Evolutionary conservation across 2,888 invertebrate species (phyloP).

Genomic region (Gryllus longicercus): DNA sequence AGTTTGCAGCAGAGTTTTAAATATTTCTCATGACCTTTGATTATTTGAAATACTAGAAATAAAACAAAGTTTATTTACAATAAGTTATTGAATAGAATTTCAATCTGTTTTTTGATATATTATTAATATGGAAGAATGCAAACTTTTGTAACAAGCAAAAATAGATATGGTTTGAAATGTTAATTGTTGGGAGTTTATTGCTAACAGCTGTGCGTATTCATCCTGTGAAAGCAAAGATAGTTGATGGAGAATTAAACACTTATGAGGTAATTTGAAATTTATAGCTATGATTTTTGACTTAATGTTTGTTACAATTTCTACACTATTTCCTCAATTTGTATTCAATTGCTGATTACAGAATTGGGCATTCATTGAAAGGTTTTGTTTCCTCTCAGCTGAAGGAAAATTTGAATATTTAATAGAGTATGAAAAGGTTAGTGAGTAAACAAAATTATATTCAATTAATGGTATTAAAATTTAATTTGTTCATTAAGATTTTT

Average conservation of each 20-base stretch:
- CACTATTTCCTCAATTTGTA: too few species aligned
- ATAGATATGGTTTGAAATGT: too few species aligned
- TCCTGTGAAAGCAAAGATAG: not conserved
- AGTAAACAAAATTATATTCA: not conserved
- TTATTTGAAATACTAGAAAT: not conserved
- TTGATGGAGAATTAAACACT: not conserved
- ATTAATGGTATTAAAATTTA: not conserved
- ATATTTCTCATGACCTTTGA: not conserved
- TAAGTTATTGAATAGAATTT: not conserved
- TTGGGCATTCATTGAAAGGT: slow-evolving; percentile 82
- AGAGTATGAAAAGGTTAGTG: slow-evolving; percentile 60
- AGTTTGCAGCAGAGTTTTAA: too few species aligned
- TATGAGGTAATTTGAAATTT: not conserved
- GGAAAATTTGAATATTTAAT: slow-evolving; percentile 81
- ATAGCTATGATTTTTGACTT: not conserved
- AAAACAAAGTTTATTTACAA: not conserved
- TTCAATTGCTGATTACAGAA: slow-evolving; percentile 51
- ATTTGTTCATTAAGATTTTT: not conserved
- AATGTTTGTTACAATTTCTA: not conserved
- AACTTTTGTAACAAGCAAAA: too few species aligned
- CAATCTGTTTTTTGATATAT: too few species aligned
- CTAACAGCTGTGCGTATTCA: not conserved
- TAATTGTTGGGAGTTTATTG: too few species aligned
- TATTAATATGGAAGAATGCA: too few species aligned
- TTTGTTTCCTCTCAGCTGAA: slow-evolving; percentile 81